Evolutionary conservation across 2,888 invertebrate species (phyloP).

Genomic region (Nomada hirtipes): DNA sequence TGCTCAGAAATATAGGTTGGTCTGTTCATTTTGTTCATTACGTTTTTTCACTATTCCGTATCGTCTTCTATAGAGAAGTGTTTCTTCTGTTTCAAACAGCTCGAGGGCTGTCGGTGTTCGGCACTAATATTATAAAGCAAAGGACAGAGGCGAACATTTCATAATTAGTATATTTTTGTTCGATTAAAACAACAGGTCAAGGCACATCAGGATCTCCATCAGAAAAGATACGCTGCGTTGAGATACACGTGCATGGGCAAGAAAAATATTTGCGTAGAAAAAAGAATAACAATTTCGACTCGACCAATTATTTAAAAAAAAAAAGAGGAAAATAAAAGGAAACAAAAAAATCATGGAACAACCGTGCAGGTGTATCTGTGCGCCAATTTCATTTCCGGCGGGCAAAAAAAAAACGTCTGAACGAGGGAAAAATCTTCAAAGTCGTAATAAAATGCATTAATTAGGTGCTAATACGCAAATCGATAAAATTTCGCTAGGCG

Average conservation of each 20-base stretch:
- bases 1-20: too few species aligned
- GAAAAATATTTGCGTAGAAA: slow-evolving; percentile 51
- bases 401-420: slow-evolving; percentile 13
- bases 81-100: neutral
- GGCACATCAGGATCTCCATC: slow-evolving; percentile 46
- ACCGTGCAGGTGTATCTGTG: slow-evolving; percentile 38
- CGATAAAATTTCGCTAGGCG: slow-evolving; percentile 52
- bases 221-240: slow-evolving; percentile 11
- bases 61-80: too few species aligned
- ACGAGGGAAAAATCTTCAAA: slow-evolving; percentile 24
- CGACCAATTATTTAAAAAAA: slow-evolving; percentile 25
- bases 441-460: slow-evolving; percentile 34
- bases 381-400: neutral
- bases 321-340: neutral
- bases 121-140: neutral
- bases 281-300: slow-evolving; percentile 53
- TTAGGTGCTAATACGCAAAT: slow-evolving; percentile 30
- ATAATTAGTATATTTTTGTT: slow-evolving; percentile 59
- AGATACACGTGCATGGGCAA: slow-evolving; percentile 37
- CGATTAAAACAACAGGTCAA: slow-evolving; percentile 59
- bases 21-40: too few species aligned
- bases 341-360: slow-evolving; percentile 7
- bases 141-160: slow-evolving; percentile 10
- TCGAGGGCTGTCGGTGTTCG: neutral
- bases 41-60: too few species aligned